Base-by-base conservation (phyloP, 2,888 invertebrate genomes). In the Ctena decussata region DNA sequence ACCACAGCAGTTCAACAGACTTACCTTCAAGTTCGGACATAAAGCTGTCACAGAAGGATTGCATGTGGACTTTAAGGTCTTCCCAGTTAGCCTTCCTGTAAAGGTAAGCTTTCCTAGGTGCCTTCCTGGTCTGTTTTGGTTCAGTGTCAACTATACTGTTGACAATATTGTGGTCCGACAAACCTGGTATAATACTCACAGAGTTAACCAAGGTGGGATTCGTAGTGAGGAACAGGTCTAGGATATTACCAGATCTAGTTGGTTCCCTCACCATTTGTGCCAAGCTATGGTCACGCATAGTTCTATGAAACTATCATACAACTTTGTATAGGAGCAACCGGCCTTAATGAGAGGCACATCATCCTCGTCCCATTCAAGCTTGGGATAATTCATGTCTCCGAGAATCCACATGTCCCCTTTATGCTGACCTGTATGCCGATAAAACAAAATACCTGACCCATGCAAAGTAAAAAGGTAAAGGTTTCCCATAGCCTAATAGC, bases 61-160 rank as follows among this genome's bases (percentile, higher is more conserved):
- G 46, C 39, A 77, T 77, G 27, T 77, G 27, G 24, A 1, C 5
- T 57, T n/a, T 71, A 15, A 72, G 53, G 24, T 72, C 39, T 27
- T 37, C 49, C 80, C 65, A 80, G 15, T 80, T 44, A 12, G 72
- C 80, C 37, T 80, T 80, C 37, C 46, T 74, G 41, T 73, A 80
- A 3, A 80, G 35, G 15, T 41, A 35, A 21, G 37, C 39, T 24
- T 41, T 71, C 30, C 71, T 49, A 35, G 78, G 71, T 24, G 49
- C 35, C n/a, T 78, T 70, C 49, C 35, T 78, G 1, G 27, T 21
- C 11, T 46, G 12, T 21, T n/a, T 27, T 1, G 41, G 71, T 39
- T 41, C 72, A 0, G 57, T 65, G 30, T 78, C 44, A 27, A 78
- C 30, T 37, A 37, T 57, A 27, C 41, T 24, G 12, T 39, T 49